Evolutionary conservation across 2,888 invertebrate genomes (phyloP), one percentile per base, ranked within the genome.

Genomic region (Reticulitermes lucifugus): DNA sequence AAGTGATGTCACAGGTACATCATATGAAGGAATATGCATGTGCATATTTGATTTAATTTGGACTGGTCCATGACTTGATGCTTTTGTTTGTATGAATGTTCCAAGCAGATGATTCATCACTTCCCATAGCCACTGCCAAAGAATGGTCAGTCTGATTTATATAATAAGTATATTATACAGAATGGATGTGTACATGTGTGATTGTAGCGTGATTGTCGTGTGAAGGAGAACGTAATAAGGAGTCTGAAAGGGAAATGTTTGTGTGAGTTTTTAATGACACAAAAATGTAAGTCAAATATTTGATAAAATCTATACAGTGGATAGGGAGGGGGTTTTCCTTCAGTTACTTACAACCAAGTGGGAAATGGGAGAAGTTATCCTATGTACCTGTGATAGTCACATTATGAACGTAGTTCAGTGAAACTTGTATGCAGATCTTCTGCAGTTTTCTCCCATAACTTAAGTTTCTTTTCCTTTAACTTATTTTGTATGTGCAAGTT

Each of bases 341-440:
- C 59, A 71, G 59, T 46, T 65, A 70, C 18, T 71, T 65, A 18
- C 22, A 65, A 21, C 65, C 70, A n/a, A 43, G 9, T 7, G 46
- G 65, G 46, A 70, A 43, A 71, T 29, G 60, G 41, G 81, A 55
- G 51, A 82, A 73, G 71, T 84, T 71, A 84, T 81, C 79, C 83
- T 86, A 79, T 87, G 87, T 87, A 87, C 87, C 87, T 87, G 87
- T 87, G 87, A 87, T 87, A 87, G 86, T 87, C 87, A 84, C 86
- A 81, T 55, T 25, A 21, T 81, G 81, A 82, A 81, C 83, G 55
- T 71, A 83, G 79, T 83, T 79, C 79, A 85, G 60, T 85, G 83
- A 83, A 70, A 65, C 65, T 65, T 81, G 12, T n/a, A 81, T 81
- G 55, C 73, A 70, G 55, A 73, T 84, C 29, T 73, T 75, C 55